Evolutionary conservation across 2,888 invertebrate genomes (phyloP).

Genomic region (Drosophila nr. fundita): DNA sequence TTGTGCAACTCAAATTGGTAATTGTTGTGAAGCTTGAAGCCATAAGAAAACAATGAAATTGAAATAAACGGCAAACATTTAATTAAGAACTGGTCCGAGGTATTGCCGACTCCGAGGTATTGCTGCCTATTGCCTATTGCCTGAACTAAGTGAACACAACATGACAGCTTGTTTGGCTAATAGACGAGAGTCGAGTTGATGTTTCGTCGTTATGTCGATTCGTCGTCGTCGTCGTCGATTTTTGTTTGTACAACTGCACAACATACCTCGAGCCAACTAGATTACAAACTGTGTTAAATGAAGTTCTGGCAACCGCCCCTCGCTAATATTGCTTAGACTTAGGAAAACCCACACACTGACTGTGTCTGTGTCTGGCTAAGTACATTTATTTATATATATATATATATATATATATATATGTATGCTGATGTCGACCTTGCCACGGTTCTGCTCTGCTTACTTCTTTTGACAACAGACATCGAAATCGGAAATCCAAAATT

Average conservation of each 20-base stretch:
- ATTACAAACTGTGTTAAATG: conserved; percentile 66
- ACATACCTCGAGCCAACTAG: conserved; percentile 16
- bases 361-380: background rate
- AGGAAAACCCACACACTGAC: background rate
- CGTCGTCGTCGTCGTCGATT: background rate
- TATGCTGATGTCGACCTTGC: conserved; percentile 59
- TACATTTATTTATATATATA: background rate
- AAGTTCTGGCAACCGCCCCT: conserved; percentile 47
- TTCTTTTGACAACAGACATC: conserved; percentile 49
- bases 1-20: conserved; percentile 42
- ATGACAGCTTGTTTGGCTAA: conserved; percentile 51
- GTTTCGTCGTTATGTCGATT: conserved; percentile 5
- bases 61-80: conserved; percentile 24
- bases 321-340: background rate
- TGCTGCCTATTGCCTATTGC: background rate
- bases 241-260: conserved; percentile 65
- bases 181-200: conserved; percentile 16
- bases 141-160: conserved; percentile 22
- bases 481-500: conserved; percentile 36
- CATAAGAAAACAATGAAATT: conserved; percentile 1
- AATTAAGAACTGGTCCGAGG: conserved; percentile 27
- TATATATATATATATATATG: conserved; percentile 1
- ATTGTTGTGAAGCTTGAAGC: conserved; percentile 8
- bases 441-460: conserved; percentile 72
- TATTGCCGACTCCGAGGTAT: background rate